phyloP scores from a whole-genome alignment of 2,113 vertebrate species.

The Platysternon megacephalum region DNA sequence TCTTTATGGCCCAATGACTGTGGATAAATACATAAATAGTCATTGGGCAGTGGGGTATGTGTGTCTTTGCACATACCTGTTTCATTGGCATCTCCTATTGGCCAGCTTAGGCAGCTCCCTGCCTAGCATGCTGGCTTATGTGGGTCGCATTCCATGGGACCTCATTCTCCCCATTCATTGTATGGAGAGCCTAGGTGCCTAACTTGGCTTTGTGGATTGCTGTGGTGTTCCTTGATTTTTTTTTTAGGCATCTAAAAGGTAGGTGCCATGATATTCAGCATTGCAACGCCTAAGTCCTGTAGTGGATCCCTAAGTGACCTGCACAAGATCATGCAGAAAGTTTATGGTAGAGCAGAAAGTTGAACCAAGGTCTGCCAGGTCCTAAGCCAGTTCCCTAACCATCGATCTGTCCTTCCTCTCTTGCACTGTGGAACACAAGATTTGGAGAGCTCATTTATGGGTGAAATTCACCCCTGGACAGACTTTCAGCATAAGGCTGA shows the following conservation, averaged over 20 bases:
- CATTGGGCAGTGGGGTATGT: background rate
- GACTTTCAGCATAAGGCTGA: background rate
- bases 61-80: background rate
- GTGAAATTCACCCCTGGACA: background rate
- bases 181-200: background rate
- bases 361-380: background rate
- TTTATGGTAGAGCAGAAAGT: background rate
- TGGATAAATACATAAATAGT: background rate
- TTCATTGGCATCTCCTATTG: background rate
- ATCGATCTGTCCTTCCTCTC: background rate
- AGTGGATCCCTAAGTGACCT: background rate
- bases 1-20: background rate
- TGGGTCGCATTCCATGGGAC: background rate
- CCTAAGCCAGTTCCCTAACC: background rate
- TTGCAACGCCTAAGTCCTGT: background rate
- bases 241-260: background rate
- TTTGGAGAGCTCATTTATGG: background rate
- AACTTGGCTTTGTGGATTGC: background rate
- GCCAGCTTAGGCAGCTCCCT: background rate
- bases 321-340: background rate
- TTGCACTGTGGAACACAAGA: background rate
- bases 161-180: background rate
- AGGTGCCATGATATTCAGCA: background rate
- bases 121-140: background rate
- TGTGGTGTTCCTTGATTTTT: background rate